Evolutionary conservation across 2,888 invertebrate genomes (phyloP), one percentile per base, ranked within the genome.

Genomic region (Zhuqinia jingwanae): DNA sequence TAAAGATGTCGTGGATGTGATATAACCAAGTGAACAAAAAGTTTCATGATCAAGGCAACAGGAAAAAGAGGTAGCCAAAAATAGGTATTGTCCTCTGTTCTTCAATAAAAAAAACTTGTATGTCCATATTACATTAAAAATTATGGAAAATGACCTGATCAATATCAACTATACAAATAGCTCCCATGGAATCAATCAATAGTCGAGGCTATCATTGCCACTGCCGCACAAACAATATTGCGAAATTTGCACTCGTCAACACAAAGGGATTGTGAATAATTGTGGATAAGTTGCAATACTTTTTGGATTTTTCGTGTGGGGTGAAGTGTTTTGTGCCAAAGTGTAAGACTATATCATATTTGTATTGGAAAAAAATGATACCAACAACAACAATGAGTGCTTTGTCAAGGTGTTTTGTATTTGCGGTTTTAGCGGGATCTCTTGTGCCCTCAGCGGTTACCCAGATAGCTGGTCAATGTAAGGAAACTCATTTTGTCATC

Each of bases 401-500:
- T 42, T 84, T 27, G 36, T 30, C 82, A 63, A 60, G 60, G 73
- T 63, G 42, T 13, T 56, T 85, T 42, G 47, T 77, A 6, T n/a
- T 78, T 85, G 84, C 68, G 84, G 84, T 78, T 70, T 78, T 77
- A 42, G 45, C 70, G 77, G 84, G 84, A 85, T 68, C 70, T 47
- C 84, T 63, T 1, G 83, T 85, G 84, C 84, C 84, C 84, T 85
- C 78, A 17, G 84, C 70, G 84, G 84, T 78, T 73, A 47, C 76
- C 58, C 87, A 87, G 77, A 84, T 87, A 25, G 58, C 75, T 65
- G 87, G 87, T 58, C 87, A 87, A 84, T 87, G 87, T 87, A 87
- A 87, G 87, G 47, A 63, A 42, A n/a, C n/a, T n/a, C n/a, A n/a
- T n/a, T n/a, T n/a, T n/a, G n/a, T n/a, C n/a, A n/a, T n/a, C n/a